phyloP scores from a whole-genome alignment of 2,888 invertebrate genomes.

The Amiota mariae region DNA sequence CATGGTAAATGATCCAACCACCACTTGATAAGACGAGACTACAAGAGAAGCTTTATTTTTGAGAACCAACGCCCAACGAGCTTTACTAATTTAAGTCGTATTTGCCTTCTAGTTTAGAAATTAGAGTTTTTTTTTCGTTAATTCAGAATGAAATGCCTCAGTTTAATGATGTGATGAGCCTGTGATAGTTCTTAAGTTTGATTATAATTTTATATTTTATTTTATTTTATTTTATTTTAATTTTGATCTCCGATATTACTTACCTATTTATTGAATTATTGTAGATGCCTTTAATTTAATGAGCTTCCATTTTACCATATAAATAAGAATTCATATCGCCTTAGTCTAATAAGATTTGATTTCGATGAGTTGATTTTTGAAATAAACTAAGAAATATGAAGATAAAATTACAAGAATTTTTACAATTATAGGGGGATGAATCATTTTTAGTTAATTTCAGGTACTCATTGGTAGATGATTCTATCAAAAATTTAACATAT shows the following conservation, averaged over 20 bases:
- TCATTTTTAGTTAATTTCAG: no score
- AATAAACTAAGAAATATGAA: neutral
- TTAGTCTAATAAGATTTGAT: neutral
- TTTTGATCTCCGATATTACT: constrained; percentile 57
- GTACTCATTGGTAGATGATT: no score
- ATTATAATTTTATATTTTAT: constrained; percentile 35
- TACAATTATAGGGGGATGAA: neutral
- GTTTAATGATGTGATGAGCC: constrained; percentile 58
- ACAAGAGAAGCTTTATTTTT: constrained; percentile 47
- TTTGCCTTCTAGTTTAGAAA: no score
- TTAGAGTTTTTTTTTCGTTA: neutral
- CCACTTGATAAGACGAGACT: neutral
- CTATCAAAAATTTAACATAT: no score
- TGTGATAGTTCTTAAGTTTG: constrained; percentile 70
- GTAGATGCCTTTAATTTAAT: constrained; percentile 33
- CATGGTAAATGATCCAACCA: constrained; percentile 52
- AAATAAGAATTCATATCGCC: constrained; percentile 22
- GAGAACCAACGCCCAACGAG: constrained; percentile 44
- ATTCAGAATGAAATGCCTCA: constrained; percentile 6
- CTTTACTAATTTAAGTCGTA: constrained; percentile 50
- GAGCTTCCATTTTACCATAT: constrained; percentile 52
- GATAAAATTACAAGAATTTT: neutral
- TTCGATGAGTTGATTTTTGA: neutral
- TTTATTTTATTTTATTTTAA: constrained; percentile 33
- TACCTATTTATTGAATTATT: constrained; percentile 25